These are phyloP conservation scores for Tetranychus piercei DNA, from an alignment of 2,888 invertebrate species.

Conservation along the genomic window DNA sequence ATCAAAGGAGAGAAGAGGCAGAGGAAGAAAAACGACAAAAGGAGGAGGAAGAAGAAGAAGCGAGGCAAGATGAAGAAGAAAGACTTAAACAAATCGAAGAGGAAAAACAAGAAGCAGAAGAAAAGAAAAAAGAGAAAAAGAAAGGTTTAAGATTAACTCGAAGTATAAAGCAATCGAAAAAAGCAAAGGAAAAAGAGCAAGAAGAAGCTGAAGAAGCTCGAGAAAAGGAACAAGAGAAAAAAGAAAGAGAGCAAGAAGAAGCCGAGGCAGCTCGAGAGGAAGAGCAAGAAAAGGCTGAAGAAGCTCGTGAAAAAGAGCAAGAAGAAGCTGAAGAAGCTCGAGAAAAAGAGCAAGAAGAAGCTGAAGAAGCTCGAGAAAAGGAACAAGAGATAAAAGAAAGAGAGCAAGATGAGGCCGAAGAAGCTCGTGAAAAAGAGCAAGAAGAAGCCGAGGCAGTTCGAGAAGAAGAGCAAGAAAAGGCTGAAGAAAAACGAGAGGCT, in stretches of 20 bases:
- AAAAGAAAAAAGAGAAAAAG: background rate
- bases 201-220: background rate
- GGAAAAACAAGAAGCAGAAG: background rate
- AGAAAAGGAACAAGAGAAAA: background rate
- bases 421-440: background rate
- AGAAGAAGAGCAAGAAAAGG: background rate
- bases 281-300: background rate
- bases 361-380: background rate
- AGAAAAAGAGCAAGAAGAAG: background rate
- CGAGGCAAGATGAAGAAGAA: too few relatives aligned
- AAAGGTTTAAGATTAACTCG: background rate
- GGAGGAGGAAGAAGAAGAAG: too few relatives aligned
- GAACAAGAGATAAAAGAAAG: background rate
- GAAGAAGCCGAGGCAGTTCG: background rate
- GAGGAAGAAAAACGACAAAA: too few relatives aligned
- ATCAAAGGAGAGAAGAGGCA: too few relatives aligned
- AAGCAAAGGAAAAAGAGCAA: background rate
- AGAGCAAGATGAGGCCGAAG: background rate
- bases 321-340: background rate
- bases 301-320: background rate
- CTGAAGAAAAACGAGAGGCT: background rate
- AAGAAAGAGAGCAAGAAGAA: background rate
- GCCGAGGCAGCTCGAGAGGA: background rate
- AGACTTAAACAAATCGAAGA: background rate
- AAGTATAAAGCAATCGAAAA: background rate